These are phyloP conservation scores for Vidua chalybeata DNA, from an alignment of 2,113 vertebrate genomes.

Conservation along the genomic window DNA sequence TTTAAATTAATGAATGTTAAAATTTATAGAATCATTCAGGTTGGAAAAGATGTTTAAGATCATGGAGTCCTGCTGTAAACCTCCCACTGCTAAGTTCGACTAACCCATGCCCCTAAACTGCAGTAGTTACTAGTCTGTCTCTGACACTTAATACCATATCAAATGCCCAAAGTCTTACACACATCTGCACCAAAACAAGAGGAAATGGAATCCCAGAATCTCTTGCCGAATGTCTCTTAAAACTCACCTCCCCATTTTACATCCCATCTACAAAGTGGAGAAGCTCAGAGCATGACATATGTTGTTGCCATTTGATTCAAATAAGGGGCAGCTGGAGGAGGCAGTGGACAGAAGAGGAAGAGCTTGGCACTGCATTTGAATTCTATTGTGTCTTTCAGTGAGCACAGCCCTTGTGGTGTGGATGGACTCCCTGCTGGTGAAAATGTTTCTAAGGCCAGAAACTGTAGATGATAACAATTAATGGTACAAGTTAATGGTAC, in stretches of 20 bases:
- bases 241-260: neutral
- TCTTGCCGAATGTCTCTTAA: neutral
- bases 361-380: neutral
- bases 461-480: neutral
- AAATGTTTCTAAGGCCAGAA: neutral
- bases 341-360: neutral
- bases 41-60: neutral
- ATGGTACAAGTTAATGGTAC: rapidly evolving
- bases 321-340: neutral
- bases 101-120: neutral
- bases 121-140: neutral
- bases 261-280: neutral
- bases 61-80: neutral
- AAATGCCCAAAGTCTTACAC: neutral
- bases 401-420: neutral
- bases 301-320: neutral
- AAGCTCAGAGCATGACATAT: neutral
- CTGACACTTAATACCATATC: neutral
- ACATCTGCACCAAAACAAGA: neutral
- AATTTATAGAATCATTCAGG: neutral
- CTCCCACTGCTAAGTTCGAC: neutral
- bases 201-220: neutral
- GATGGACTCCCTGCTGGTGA: neutral
- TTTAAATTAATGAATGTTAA: neutral
- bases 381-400: neutral